Evolutionary conservation across 2,797 vertebrate species (phyloP), one percentile per base, ranked within the genome.

Genomic region (Hephaestus fuliginosus): DNA sequence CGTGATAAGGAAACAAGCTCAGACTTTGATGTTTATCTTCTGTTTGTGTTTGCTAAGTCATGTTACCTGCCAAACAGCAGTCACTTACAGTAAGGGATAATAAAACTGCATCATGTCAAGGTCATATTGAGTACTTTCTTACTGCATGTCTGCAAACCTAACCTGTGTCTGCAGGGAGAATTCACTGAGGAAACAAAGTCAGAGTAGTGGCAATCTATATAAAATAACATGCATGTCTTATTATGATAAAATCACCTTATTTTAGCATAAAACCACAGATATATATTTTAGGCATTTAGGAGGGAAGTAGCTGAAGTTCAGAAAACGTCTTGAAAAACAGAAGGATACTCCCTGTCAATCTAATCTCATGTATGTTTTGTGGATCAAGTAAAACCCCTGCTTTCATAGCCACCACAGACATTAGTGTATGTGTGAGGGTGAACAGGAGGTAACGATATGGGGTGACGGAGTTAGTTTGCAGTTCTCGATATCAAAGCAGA

Each of bases 1-100:
- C 13, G 4, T 60, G 44, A 70, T 49, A 60, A 73, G 46, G 10
- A 10, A 36, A 22, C 4, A 0, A 28, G 9, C 1, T 2, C 33
- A 65, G 53, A 58, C 43, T 28, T 57, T 51, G 44, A 49, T 41
- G 53, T 71, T n/a, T 39, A 44, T 18, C 15, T 44, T 52, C 41
- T 55, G 30, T 5, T 33, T 18, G 30, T 22, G 11, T 74, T 46
- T 65, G 73, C 43, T 57, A 52, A 70, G 51, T 80, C 57, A 67
- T 68, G 33, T 46, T 48, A 53, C 36, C 66, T 74, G 58, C 28
- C 20, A 70, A 51, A 58, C 43, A 60, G 13, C 25, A 53, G 22
- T 30, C 15, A 49, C 17, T 8, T 41, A 39, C 28, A 58, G 18
- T 46, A 28, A 58, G 39, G 28, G 10, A 4, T 15, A 44, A 72